Conservation (phyloP, 2,797 vertebrate genomes). For the Pampus argenteus region DNA sequence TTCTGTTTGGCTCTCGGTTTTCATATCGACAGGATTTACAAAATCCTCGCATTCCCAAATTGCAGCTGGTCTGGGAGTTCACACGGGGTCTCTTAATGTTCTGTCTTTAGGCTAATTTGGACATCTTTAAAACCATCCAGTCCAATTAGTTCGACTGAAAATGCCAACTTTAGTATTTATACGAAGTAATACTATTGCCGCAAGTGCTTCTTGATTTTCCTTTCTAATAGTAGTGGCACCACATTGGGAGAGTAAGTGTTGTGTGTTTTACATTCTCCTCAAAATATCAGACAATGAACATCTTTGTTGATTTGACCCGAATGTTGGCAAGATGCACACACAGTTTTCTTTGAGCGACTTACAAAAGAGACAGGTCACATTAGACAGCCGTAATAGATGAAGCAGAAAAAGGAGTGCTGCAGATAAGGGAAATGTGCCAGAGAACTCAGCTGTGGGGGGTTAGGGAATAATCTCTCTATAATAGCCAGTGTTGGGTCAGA, state of each 20-base stretch:
- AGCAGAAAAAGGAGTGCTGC: slow-evolving; percentile 61
- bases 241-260: slow-evolving; percentile 42
- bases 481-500: slow-evolving; percentile 81
- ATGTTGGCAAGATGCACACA: slow-evolving; percentile 63
- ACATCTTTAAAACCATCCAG: slow-evolving; percentile 43
- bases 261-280: slow-evolving; percentile 60
- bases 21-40: slow-evolving; percentile 36
- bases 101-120: slow-evolving; percentile 59
- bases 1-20: slow-evolving; percentile 26
- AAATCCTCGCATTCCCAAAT: slow-evolving; percentile 44
- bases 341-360: slow-evolving; percentile 70
- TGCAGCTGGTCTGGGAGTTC: slow-evolving; percentile 56
- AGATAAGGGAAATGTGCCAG: slow-evolving; percentile 79
- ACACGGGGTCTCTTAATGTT: slow-evolving; percentile 49
- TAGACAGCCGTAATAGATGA: slow-evolving; percentile 78
- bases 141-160: slow-evolving; percentile 60
- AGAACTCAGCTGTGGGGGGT: slow-evolving; percentile 78
- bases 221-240: slow-evolving; percentile 52
- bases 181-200: slow-evolving; percentile 58
- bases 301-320: slow-evolving; percentile 76
- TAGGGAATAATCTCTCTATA: slow-evolving; percentile 84
- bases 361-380: slow-evolving; percentile 76
- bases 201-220: slow-evolving; percentile 60
- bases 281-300: slow-evolving; percentile 63
- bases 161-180: slow-evolving; percentile 51